Conservation (phyloP, 2,888 invertebrate species). For the Tetragonisca angustula region DNA sequence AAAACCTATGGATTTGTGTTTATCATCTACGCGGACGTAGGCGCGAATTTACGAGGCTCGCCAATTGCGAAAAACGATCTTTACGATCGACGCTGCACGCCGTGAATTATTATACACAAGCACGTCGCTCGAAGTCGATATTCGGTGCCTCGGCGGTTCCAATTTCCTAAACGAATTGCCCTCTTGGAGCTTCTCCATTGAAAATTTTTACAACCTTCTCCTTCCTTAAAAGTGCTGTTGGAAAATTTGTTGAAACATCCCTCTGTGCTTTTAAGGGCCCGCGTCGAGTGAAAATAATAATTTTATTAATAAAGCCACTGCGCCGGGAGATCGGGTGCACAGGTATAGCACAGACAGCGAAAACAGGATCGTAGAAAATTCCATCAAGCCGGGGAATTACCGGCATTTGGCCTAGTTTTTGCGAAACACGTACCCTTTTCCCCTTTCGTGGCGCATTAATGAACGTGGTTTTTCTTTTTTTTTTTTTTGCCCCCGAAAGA, state of each 20-base stretch:
- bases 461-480: background rate
- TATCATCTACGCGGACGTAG: conserved; percentile 38
- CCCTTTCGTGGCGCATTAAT: conserved; percentile 6
- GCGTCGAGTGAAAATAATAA: conserved; percentile 7
- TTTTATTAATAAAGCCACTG: conserved; percentile 33
- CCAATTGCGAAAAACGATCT: conserved; percentile 43
- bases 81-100: conserved; percentile 16
- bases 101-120: conserved; percentile 23
- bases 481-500: background rate
- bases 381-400: conserved; percentile 33
- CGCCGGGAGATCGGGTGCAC: background rate
- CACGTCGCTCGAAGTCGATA: conserved; percentile 8
- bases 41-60: conserved; percentile 37
- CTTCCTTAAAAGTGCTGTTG: too few species aligned
- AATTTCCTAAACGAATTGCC: background rate
- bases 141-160: background rate
- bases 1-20: conserved; percentile 36
- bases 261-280: background rate
- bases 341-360: background rate
- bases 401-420: conserved; percentile 52
- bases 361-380: conserved; percentile 14
- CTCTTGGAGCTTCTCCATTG: background rate
- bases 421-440: conserved; percentile 24
- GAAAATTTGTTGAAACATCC: background rate
- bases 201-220: too few species aligned